Evolutionary conservation across 1,140 invertebrate species (phyloP), one percentile per base, ranked within the genome.

Genomic region (Papilio polyxenes): DNA sequence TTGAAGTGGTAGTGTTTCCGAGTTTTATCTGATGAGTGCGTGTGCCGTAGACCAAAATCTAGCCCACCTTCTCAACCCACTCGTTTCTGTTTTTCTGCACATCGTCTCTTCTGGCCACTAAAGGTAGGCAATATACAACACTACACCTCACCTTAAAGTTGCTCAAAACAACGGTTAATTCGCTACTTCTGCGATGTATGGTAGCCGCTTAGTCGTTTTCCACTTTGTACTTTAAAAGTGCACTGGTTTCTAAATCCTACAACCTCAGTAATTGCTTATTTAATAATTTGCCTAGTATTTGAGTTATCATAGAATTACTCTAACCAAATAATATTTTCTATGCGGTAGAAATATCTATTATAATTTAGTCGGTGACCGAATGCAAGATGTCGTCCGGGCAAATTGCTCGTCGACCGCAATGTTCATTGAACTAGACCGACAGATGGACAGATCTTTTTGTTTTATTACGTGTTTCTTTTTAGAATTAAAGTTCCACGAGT

Each of bases 401-500:
- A 87, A 87, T 87, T 87, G 83, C 82, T 82, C 62, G 23, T 62
- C 81, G 75, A 86, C 86, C 85, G 82, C 86, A 87, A 85, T 83
- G 84, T 78, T 86, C 85, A 85, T 44, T 82, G 83, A 83, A 83
- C 85, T 85, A 85, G 83, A 76, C 74, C 75, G 83, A 83, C 86
- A 86, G 86, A 86, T 85, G 85, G 78, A 84, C 83, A 40, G 84
- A 85, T 86, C 84, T 84, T 84, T 80, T 85, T 82, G 82, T 77
- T 81, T 84, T 83, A 69, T 53, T 81, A 49, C 40, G 59, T 80
- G n/a, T 65, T 79, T 80, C 59, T 48, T 59, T 69, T 80, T 13
- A 56, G 56, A 65, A 80, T 59, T 78, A 78, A 65, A 69, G 40
- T 81, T 81, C 72, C 49, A 59, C 76, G 75, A 44, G 65, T 80